Base-by-base conservation (phyloP, 2,113 vertebrate species). In the Proterorhinus semilunaris region DNA sequence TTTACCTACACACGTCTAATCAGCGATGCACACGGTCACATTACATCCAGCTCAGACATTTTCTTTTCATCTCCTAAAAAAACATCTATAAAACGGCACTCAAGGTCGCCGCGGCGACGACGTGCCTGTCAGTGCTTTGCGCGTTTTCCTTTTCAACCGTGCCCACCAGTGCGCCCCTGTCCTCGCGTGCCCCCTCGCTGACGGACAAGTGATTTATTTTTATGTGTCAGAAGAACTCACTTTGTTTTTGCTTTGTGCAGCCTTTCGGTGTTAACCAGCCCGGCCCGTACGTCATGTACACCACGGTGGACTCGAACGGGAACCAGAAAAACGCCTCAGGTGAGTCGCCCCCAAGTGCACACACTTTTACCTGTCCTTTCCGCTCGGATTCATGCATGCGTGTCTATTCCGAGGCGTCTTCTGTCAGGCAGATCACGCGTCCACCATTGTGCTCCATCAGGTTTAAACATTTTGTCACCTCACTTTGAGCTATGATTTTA, bases 191-290 rank as follows among this genome's bases (percentile, higher is more conserved):
- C 13, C 67, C 65, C 46, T 74, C 48, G 4, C 62, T 66, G 62
- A 71, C 54, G 59, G 65, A 74, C 47, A 68, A 59, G 48, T 76
- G 8, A 82, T 65, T 45, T 36, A 36, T 36, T 0, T 72, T 45
- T 44, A 55, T 48, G 48, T 69, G 53, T 69, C 1, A 66, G 57
- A 59, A 48, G 61, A 7, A 73, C 2, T 51, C 13, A 0, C 0
- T 67, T 49, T 13, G 66, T 72, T 69, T 36, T 47, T 73, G 55
- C 71, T 43, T 72, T 36, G 80, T 81, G 9, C 84, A 99, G 96
- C 96, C 96, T 49, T 98, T 97, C 27, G 98, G 98, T 75, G 97
- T 99, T 43, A 99, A 99, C 80, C 98, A 98, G 74, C 98, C 98
- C 7, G 98, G 98, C 54, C 96, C 98, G 11, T 99, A 98, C 67